Base-by-base conservation (phyloP, 2,888 invertebrate genomes). In the Synanthedon andrenaeformis region DNA sequence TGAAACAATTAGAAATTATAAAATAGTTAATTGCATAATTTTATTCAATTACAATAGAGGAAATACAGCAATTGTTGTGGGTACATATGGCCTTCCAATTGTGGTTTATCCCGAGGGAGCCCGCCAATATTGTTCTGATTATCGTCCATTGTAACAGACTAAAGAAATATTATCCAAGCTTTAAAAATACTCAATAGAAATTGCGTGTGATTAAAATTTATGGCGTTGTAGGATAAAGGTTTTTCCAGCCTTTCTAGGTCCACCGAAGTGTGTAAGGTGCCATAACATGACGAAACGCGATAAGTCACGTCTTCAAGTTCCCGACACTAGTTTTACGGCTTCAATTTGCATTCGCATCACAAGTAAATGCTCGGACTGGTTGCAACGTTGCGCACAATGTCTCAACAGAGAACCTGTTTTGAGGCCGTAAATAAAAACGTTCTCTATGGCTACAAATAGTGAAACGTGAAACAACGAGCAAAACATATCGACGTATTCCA, bases 1-100 rank as follows among this genome's bases (percentile, higher is more conserved):
- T 87, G 85, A 58, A 85, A 85, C 76, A 79, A 84, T 62, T 61
- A 56, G 71, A 70, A 66, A 52, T 45, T 45, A 13, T 13, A 35
- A 35, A 35, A 35, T 35, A 35, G 35, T 35, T 10, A 35, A 35
- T 35, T 35, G 35, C 10, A 3, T 35, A 45, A 45, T 45, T 45
- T 13, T 10, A 45, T 45, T 45, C 6, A 5, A 2, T n/a, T n/a
- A 45, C 45, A 45, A 45, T 13, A 12, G 13, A 45, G 45, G n/a
- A 14, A 42, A 41, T 51, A 48, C 6, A 4, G 45, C 35, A 35
- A 35, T 35, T 35, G 10, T 35, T 10, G 35, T 35, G 35, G 35
- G 35, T 35, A 50, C 51, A 49, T 52, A 12, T 13, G 42, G 11
- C 52, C 2, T 52, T 14, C 14, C 11, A 51, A 12, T 6, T 35